Evolutionary conservation across 2,888 invertebrate species (phyloP).

Genomic region (Agrenia bidenticulata): DNA sequence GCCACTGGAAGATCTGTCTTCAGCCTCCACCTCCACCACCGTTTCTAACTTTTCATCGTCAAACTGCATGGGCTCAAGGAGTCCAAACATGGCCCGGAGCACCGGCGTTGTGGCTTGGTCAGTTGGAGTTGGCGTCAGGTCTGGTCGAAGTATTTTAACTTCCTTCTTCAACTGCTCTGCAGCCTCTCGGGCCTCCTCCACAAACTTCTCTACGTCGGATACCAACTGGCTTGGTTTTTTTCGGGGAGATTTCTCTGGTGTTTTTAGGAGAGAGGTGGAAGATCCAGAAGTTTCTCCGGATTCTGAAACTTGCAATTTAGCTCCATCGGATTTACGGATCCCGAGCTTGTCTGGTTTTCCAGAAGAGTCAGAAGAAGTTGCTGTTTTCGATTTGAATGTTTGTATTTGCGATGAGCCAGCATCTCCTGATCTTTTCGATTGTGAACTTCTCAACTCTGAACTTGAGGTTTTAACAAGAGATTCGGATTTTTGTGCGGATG

Average conservation of each 20-base stretch:
- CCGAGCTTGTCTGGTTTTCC: slow-evolving; percentile 7
- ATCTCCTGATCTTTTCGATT: too few species aligned
- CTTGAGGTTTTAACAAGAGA: background rate
- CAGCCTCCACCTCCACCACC: slow-evolving; percentile 41
- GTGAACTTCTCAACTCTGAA: too few species aligned
- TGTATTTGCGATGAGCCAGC: too few species aligned
- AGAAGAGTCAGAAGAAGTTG: too few species aligned
- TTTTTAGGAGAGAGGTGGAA: slow-evolving; percentile 12
- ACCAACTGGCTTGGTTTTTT: slow-evolving; percentile 57
- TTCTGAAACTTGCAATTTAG: too few species aligned
- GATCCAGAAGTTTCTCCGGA: background rate
- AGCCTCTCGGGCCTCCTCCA: slow-evolving; percentile 62
- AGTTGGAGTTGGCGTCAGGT: slow-evolving; percentile 51
- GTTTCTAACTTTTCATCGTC: slow-evolving; percentile 52
- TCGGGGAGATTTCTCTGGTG: slow-evolving; percentile 46
- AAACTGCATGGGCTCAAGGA: slow-evolving; percentile 28
- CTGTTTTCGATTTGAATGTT: too few species aligned
- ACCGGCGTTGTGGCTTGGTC: slow-evolving; percentile 52
- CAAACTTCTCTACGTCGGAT: slow-evolving; percentile 58
- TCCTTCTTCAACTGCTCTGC: slow-evolving; percentile 53
- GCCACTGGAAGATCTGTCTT: slow-evolving; percentile 32
- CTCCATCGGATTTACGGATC: background rate
- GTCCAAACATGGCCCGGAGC: slow-evolving; percentile 50
- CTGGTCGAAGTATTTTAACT: slow-evolving; percentile 51
- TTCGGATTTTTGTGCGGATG: background rate